Conservation (phyloP, 64 coral and sea anemone species). For the Stylophora pistillata region DNA sequence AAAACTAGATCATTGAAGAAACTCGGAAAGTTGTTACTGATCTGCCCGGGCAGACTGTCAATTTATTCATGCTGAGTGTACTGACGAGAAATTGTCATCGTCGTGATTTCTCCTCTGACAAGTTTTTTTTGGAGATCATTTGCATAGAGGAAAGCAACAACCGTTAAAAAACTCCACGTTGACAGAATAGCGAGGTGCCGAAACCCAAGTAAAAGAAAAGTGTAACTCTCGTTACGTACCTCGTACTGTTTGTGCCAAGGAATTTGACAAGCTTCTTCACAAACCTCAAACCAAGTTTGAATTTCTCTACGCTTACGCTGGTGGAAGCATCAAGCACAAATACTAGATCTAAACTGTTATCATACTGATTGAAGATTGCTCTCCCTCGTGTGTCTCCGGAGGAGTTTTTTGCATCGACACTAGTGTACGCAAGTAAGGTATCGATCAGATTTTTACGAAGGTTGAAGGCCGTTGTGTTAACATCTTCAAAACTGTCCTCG, state of each 20-base stretch:
- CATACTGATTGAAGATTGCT: slow-evolving; percentile 29
- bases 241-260: slow-evolving; percentile 39
- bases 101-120: no score
- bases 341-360: slow-evolving; percentile 65
- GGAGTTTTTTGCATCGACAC: slow-evolving; percentile 18
- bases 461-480: slow-evolving; percentile 52
- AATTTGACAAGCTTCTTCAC: slow-evolving; percentile 47
- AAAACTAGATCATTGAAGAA: no score
- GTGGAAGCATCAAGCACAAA: slow-evolving; percentile 88
- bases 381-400: slow-evolving; percentile 42
- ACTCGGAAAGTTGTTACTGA: no score
- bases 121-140: no score
- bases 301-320: slow-evolving; percentile 51
- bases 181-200: no score
- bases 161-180: no score
- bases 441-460: slow-evolving; percentile 63
- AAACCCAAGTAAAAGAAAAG: no score
- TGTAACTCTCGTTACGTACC: neutral
- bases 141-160: no score
- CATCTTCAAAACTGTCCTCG: slow-evolving; percentile 39
- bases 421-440: slow-evolving; percentile 62
- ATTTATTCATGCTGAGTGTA: no score
- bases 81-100: no score
- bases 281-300: slow-evolving; percentile 58
- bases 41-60: no score